These are phyloP conservation scores for Trematomus bernacchii DNA, from an alignment of 2,797 vertebrate genomes.

Conservation along the genomic window DNA sequence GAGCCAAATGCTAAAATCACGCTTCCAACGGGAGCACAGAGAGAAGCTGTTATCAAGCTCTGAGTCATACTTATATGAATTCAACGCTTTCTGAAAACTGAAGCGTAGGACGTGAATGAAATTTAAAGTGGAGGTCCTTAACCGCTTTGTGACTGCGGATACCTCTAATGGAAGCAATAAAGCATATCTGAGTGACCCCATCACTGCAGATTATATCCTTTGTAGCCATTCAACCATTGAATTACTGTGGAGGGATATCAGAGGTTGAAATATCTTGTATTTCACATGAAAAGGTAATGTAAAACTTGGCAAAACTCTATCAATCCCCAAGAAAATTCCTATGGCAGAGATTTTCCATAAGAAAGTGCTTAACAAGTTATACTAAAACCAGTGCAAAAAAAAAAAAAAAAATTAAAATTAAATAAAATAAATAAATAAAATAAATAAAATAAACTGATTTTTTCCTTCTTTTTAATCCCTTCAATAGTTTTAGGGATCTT, in stretches of 20 bases:
- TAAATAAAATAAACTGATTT: not conserved
- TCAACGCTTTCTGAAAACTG: constrained; percentile 1
- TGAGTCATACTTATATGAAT: constrained; percentile 24
- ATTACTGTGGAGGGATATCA: not conserved
- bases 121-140: not conserved
- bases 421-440: too few species aligned
- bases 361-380: too few species aligned
- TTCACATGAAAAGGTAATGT: not conserved
- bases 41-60: constrained; percentile 31
- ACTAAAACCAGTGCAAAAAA: too few species aligned
- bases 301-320: too few species aligned
- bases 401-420: too few species aligned
- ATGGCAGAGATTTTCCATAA: too few species aligned
- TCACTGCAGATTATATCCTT: not conserved
- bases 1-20: constrained; percentile 26
- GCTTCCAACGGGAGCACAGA: constrained; percentile 1
- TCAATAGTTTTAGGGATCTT: too few species aligned
- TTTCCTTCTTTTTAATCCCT: too few species aligned
- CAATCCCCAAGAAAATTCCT: too few species aligned
- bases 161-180: not conserved
- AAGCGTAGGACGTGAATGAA: not conserved
- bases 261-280: not conserved
- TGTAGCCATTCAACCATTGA: not conserved
- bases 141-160: not conserved
- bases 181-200: not conserved